These are phyloP conservation scores for Hypomecis atomaria DNA, from an alignment of 2,888 invertebrate genomes.

Conservation along the genomic window DNA sequence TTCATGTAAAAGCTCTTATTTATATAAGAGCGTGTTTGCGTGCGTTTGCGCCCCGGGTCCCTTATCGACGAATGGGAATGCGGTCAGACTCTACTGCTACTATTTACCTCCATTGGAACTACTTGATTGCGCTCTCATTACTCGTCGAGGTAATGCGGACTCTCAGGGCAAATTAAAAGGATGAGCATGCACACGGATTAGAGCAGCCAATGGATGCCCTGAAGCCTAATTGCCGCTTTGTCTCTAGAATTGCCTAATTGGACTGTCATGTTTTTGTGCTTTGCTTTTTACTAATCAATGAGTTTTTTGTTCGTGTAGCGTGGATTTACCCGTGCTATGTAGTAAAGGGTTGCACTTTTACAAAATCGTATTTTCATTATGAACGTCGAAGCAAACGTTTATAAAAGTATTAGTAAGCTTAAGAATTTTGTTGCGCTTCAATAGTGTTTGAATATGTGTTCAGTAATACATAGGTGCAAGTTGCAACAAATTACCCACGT, in stretches of 20 bases:
- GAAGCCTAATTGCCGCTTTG: constrained; percentile 55
- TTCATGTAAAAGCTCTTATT: constrained; percentile 75
- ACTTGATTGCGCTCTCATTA: constrained; percentile 51
- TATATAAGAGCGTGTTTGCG: constrained; percentile 73
- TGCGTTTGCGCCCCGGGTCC: constrained; percentile 59
- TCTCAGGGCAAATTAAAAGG: constrained; percentile 50
- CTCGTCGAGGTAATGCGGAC: constrained; percentile 48
- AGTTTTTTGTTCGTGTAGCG: constrained; percentile 14
- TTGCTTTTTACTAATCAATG: constrained; percentile 46
- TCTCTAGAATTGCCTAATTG: constrained; percentile 54
- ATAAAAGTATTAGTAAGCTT: too few relatives aligned
- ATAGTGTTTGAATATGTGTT: too few relatives aligned
- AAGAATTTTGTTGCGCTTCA: too few relatives aligned
- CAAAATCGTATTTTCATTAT: background rate
- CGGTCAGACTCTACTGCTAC: constrained; percentile 40
- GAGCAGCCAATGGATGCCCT: constrained; percentile 39
- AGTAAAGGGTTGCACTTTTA: background rate
- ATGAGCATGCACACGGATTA: constrained; percentile 45
- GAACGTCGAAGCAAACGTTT: too few relatives aligned
- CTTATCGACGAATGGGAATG: constrained; percentile 54
- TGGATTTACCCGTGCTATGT: constrained; percentile 6
- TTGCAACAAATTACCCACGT: too few relatives aligned
- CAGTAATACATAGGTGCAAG: too few relatives aligned
- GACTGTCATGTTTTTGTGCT: constrained; percentile 46
- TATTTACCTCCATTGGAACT: constrained; percentile 19